Evolutionary conservation across 2,113 vertebrate genomes (phyloP).

Genomic region (Hemichromis elongatus): DNA sequence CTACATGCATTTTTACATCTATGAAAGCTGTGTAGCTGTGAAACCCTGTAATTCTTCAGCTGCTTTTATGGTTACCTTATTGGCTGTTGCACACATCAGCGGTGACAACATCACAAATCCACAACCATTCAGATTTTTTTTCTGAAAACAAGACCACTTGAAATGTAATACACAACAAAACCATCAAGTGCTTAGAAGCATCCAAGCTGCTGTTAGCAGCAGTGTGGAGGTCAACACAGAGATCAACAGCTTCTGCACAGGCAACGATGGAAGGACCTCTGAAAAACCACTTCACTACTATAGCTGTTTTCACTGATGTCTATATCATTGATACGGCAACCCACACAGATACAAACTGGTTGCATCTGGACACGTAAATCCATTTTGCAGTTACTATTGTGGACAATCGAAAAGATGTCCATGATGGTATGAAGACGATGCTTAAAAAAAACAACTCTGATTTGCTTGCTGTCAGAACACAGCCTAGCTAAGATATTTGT

Average conservation of each 20-base stretch:
- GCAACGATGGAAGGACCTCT: neutral
- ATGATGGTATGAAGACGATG: too few species aligned
- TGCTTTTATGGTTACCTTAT: neutral
- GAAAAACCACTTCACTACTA: neutral
- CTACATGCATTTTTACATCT: neutral
- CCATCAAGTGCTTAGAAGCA: neutral
- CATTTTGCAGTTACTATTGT: neutral
- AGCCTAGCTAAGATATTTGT: neutral
- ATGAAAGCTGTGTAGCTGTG: neutral
- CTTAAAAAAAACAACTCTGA: neutral
- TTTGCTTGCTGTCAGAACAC: accelerated
- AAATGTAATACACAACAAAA: neutral
- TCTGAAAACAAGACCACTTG: neutral
- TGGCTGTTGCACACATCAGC: neutral
- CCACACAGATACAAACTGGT: neutral
- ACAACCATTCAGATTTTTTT: neutral
- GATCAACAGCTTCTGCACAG: neutral
- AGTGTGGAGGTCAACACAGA: neutral
- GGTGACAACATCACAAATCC: neutral
- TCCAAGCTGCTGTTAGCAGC: neutral
- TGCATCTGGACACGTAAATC: neutral
- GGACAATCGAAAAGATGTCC: neutral
- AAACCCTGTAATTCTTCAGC: constrained; percentile 13
- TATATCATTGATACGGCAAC: neutral
- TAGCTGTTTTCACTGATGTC: neutral